Percentiles rank a stretch among this genome's conserved stretches.
Conservation (phyloP, 2,113 vertebrate species). For the Hypocryptadius cinnamomeus region DNA sequence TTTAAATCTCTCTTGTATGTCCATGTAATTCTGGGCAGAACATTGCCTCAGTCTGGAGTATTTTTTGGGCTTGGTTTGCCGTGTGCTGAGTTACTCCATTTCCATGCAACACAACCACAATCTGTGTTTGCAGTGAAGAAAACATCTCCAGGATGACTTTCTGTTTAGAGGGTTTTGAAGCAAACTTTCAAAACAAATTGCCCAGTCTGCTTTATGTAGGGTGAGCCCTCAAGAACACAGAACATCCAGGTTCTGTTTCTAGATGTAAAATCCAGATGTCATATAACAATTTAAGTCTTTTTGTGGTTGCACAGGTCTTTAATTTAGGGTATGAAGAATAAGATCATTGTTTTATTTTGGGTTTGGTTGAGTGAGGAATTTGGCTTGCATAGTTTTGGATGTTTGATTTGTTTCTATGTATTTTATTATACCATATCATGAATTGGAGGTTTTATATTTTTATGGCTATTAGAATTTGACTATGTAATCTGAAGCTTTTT, state of each 20-base stretch:
- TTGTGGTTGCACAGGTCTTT: background rate
- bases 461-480: background rate
- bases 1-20: background rate
- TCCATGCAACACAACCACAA: background rate
- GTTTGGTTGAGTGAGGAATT: background rate
- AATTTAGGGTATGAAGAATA: background rate
- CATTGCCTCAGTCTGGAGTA: background rate
- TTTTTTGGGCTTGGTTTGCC: background rate
- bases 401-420: too few species aligned
- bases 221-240: background rate
- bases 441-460: background rate
- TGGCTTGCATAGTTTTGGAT: background rate
- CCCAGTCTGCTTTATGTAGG: background rate
- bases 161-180: background rate
- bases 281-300: background rate
- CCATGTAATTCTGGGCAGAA: background rate
- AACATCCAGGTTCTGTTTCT: background rate
- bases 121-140: background rate
- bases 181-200: background rate
- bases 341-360: background rate
- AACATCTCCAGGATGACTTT: background rate
- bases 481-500: background rate
- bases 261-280: background rate
- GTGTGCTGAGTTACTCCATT: background rate
- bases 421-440: background rate